These are phyloP conservation scores for Mesorhabditis spiculigera DNA, from an alignment of 2,888 invertebrate genomes.

Conservation along the genomic window DNA sequence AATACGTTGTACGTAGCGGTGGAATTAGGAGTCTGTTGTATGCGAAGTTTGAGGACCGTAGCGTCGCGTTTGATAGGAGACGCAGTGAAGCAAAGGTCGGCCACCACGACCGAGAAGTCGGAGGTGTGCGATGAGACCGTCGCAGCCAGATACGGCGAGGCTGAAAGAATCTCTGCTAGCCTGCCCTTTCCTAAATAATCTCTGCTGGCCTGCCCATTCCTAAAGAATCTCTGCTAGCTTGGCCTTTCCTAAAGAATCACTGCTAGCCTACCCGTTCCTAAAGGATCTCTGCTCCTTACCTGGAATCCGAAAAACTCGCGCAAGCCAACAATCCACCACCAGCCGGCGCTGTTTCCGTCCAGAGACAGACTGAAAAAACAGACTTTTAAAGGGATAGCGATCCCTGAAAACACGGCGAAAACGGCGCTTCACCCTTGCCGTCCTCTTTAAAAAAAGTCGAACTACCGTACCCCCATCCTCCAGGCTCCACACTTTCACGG, in stretches of 20 bases:
- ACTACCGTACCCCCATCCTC: slow-evolving; percentile 58
- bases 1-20: too few species aligned
- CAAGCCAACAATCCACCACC: slow-evolving; percentile 2
- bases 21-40: too few species aligned
- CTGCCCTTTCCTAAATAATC: too few species aligned
- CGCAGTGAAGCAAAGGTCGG: not conserved
- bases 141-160: slow-evolving; percentile 3
- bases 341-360: not conserved
- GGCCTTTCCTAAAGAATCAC: too few species aligned
- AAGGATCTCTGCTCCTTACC: not conserved
- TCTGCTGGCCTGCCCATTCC: too few species aligned
- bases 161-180: not conserved
- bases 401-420: not conserved
- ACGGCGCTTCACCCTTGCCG: not conserved
- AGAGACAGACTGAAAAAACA: not conserved
- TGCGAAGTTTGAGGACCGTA: too few species aligned
- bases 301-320: not conserved
- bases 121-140: not conserved
- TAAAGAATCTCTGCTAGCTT: too few species aligned
- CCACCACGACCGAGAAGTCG: slow-evolving; percentile 1
- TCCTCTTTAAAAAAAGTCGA: not conserved
- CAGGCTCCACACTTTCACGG: slow-evolving; percentile 60
- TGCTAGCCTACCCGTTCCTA: too few species aligned
- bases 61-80: not conserved
- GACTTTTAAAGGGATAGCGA: not conserved